phyloP scores from a whole-genome alignment of 2,888 invertebrate genomes.

The Latrodectus elegans region DNA sequence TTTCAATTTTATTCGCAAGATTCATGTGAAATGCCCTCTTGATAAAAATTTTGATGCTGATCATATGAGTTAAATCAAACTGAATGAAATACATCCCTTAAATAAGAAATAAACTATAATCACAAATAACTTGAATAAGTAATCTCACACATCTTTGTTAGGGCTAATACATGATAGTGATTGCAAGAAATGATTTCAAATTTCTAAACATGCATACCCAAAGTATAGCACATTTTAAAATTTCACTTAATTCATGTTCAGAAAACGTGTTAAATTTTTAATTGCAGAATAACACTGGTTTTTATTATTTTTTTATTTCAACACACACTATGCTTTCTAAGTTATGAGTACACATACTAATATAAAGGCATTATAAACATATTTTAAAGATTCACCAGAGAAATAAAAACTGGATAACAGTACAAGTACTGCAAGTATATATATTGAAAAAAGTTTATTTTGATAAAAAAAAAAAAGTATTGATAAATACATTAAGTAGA shows the following conservation, averaged over 20 bases:
- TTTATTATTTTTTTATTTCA: neutral
- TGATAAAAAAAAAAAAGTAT: neutral
- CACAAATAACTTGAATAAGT: neutral
- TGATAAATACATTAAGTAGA: neutral
- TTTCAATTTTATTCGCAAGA: too few relatives aligned
- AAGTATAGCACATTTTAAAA: neutral
- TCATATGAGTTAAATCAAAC: neutral
- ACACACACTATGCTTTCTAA: neutral
- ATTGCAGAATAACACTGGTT: neutral
- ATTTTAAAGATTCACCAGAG: neutral
- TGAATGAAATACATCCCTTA: slow-evolving; percentile 7
- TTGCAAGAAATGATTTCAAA: too few relatives aligned
- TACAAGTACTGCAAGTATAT: neutral
- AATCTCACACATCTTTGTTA: neutral
- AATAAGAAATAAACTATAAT: neutral
- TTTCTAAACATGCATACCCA: neutral
- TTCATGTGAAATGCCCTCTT: too few relatives aligned
- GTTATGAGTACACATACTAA: neutral
- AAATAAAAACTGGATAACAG: neutral
- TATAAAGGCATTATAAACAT: slow-evolving; percentile 5
- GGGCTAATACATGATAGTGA: too few relatives aligned
- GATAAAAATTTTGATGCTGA: too few relatives aligned
- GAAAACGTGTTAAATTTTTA: neutral
- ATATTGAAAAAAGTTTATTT: neutral
- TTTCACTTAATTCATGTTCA: neutral